Evolutionary conservation across 2,888 invertebrate species (phyloP).

Genomic region (Hoplodrina ambigua): DNA sequence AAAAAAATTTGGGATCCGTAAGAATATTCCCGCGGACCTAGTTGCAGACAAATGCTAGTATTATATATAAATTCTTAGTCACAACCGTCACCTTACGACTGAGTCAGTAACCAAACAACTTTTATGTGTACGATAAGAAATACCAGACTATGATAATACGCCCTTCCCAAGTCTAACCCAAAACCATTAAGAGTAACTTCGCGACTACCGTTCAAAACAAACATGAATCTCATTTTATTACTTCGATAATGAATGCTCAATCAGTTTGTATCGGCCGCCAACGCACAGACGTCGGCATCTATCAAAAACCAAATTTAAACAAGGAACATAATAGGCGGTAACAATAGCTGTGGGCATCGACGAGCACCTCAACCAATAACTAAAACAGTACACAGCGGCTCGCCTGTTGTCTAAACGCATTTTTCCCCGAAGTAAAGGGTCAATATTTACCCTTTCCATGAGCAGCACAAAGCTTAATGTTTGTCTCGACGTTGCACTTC

Average conservation of each 20-base stretch:
- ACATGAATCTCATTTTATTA: conserved; percentile 75
- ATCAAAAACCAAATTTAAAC: conserved; percentile 71
- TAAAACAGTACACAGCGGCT: conserved; percentile 86
- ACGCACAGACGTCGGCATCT: conserved; percentile 69
- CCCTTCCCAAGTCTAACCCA: conserved; percentile 45
- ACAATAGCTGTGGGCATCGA: conserved; percentile 77
- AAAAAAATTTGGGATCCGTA: too few relatives aligned
- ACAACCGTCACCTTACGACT: conserved; percentile 25
- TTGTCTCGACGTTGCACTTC: conserved; percentile 89
- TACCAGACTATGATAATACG: conserved; percentile 44
- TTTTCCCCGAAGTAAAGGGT: conserved; percentile 87
- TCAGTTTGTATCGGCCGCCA: conserved; percentile 74
- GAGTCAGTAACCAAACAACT: conserved; percentile 32
- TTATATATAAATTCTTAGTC: conserved; percentile 3
- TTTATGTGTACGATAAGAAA: conserved; percentile 41
- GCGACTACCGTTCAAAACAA: conserved; percentile 78
- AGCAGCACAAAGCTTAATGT: conserved; percentile 88
- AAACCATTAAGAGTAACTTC: conserved; percentile 63
- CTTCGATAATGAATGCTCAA: conserved; percentile 80
- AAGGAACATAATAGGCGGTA: conserved; percentile 62
- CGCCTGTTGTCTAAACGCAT: conserved; percentile 86
- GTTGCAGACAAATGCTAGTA: too few relatives aligned
- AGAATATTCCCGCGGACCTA: too few relatives aligned
- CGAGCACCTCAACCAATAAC: conserved; percentile 82
- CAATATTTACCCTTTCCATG: conserved; percentile 88